Evolutionary conservation across 2,888 invertebrate species (phyloP), one percentile per base, ranked within the genome.

Genomic region (Antheraea yamamai): DNA sequence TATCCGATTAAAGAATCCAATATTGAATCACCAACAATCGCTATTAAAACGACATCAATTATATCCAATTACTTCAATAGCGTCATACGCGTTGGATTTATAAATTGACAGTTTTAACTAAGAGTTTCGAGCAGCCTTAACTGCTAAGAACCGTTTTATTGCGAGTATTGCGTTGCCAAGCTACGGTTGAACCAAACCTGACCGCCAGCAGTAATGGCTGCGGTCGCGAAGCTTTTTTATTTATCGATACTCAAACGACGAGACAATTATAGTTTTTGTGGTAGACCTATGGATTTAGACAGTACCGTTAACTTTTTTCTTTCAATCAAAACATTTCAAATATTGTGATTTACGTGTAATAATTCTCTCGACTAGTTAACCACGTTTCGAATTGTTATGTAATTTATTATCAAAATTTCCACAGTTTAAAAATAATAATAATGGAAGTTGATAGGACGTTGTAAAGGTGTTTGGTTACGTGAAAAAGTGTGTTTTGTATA

Each of bases 131-230:
- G 16, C 16, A 16, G 64, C 30, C 30, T 30, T 66, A 30, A 30
- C 64, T 66, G 30, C 26, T 30, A 66, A 4, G 64, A 66, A 66
- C 64, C 64, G 64, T 66, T 66, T 66, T 0, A 4, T 14, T 12
- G 26, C 64, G 30, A 14, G 30, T 6, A 6, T 66, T 66, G 14
- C 70, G 70, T 70, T 70, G 70, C 70, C n/a, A 70, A 70, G 70
- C 70, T 39, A 70, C 70, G 70, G 26, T 35, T 30, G 35, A 68
- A 68, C 30, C 68, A 70, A 70, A 70, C 70, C 70, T 70, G 70
- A 66, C 30, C 64, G 30, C 30, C 26, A 66, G 6, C 30, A 26
- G 16, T 70, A 39, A 70, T 70, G 39, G 70, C 68, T 68, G 68
- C 39, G 39, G 70, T 70, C 39, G 20, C 64, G 3, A 30, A 61